phyloP scores from a whole-genome alignment of 2,113 vertebrate species.

The Halcyon senegalensis region DNA sequence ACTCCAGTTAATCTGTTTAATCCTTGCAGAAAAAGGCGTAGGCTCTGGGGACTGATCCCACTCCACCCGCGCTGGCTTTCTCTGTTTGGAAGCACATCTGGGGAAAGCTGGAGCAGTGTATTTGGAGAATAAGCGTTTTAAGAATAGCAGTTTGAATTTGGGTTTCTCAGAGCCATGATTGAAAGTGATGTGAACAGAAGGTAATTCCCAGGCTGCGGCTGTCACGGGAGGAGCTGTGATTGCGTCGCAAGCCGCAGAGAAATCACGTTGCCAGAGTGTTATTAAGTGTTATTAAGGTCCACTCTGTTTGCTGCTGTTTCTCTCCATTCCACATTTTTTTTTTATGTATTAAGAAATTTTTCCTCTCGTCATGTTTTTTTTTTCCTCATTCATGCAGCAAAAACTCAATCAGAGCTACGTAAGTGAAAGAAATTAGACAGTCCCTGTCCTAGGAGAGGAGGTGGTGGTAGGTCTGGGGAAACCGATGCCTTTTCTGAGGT shows the following conservation, averaged over 20 bases:
- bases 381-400: too few species aligned
- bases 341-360: neutral
- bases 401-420: neutral
- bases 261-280: neutral
- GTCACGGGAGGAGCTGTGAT: accelerated
- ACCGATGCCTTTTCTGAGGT: accelerated
- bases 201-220: neutral
- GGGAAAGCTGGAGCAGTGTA: accelerated
- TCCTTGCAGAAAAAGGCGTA: neutral
- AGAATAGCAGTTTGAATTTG: accelerated
- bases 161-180: neutral
- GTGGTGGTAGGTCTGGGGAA: neutral
- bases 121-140: accelerated
- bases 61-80: too few species aligned
- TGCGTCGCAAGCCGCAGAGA: neutral
- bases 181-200: accelerated
- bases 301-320: neutral
- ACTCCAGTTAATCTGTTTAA: neutral
- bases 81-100: neutral
- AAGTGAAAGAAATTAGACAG: neutral
- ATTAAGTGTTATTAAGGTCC: too few species aligned
- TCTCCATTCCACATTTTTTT: neutral
- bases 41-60: neutral
- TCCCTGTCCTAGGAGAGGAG: neutral
- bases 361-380: neutral